Evolutionary conservation across 2,797 vertebrate genomes (phyloP), one percentile per base, ranked within the genome.

Genomic region (Setipinna tenuifilis): DNA sequence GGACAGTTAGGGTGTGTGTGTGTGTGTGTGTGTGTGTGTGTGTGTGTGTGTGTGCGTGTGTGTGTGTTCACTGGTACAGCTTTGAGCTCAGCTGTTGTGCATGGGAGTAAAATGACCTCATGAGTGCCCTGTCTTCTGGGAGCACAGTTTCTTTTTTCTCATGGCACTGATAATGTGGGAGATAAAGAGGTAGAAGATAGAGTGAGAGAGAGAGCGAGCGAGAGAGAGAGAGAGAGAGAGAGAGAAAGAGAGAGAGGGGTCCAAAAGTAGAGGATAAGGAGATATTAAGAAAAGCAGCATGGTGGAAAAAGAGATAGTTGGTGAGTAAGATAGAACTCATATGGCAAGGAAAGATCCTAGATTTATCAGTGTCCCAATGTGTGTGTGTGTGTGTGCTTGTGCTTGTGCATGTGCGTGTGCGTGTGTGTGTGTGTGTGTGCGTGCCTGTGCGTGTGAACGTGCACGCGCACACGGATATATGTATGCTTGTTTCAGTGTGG

Each of bases 321-420:
- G 31, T 61, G 82, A 12, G 31, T 59, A 44, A 57, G 35, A 61
- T 83, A 61, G 41, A 44, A 59, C 71, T 78, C 31, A 78, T 78
- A 78, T 78, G 71, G 71, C 31, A 78, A 78, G 35, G 71, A 78
- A 78, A 41, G 17, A 78, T 44, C 71, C 41, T 25, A 44, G 71
- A 75, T 75, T 41, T 21, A 44, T 78, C 65, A 71, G 17, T n/a
- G 19, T 6, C 17, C n/a, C 2, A 6, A 0, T 21, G 19, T n/a
- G 5, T 2, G 58, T 21, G 58, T 61, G 58, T 61, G 58, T 21
- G 19, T 9, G 58, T 61, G 50, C 6, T 2, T 61, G 17, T n/a
- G 19, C 25, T n/a, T 25, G 61, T 65, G 61, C n/a, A 5, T 25
- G 61, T 4, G 3, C 2, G 61, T 62, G n/a, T 11, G 61, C 25